phyloP scores from a whole-genome alignment of 1,140 invertebrate genomes.

The Calephelis virginiensis region DNA sequence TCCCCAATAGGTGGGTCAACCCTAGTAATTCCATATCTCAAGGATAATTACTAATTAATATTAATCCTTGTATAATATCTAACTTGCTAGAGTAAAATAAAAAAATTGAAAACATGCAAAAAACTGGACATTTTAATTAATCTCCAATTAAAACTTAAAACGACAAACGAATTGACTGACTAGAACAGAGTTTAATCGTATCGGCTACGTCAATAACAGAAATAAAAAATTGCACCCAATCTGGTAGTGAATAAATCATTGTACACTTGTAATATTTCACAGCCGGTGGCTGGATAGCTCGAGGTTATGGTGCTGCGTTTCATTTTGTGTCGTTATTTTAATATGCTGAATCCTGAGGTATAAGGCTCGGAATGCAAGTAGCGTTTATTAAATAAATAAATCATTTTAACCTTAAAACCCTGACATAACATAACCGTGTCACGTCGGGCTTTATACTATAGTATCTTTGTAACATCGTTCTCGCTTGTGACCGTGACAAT shows the following conservation, averaged over 20 bases:
- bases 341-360: slow-evolving; percentile 28
- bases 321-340: slow-evolving; percentile 42
- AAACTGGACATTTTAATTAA: background rate
- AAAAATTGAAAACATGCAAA: too few relatives aligned
- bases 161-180: background rate
- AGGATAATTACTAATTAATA: too few relatives aligned
- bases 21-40: too few relatives aligned
- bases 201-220: slow-evolving; percentile 33
- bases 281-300: slow-evolving; percentile 29
- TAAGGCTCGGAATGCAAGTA: slow-evolving; percentile 22
- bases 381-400: slow-evolving; percentile 2
- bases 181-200: slow-evolving; percentile 25
- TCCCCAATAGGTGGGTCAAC: too few relatives aligned
- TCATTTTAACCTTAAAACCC: background rate
- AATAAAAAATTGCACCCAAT: slow-evolving; percentile 46
- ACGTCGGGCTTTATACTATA: too few relatives aligned
- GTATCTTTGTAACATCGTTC: too few relatives aligned
- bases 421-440: too few relatives aligned
- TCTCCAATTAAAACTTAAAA: background rate
- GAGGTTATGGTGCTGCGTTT: slow-evolving; percentile 35
- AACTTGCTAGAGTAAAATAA: too few relatives aligned
- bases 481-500: too few relatives aligned
- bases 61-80: too few relatives aligned
- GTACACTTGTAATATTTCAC: slow-evolving; percentile 47
- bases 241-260: slow-evolving; percentile 48